A percentile compares a stretch with the other conserved stretches of the same genome.
Evolutionary conservation across 2,797 vertebrate genomes (phyloP).

Genomic region (Sebastes steindachneri): DNA sequence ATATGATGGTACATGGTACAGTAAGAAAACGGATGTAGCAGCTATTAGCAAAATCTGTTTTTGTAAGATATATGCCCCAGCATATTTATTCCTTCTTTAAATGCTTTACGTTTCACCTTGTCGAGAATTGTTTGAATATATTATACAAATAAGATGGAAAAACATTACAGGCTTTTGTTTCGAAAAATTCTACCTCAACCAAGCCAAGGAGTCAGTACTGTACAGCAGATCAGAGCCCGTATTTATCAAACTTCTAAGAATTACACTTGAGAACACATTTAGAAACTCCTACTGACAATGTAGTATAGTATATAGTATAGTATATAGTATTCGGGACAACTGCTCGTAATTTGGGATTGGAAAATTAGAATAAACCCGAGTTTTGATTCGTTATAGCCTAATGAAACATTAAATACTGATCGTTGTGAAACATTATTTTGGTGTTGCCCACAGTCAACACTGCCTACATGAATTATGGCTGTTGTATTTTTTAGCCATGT

Average conservation of each 20-base stretch:
- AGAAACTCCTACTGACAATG: background rate
- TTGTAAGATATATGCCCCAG: background rate
- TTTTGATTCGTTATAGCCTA: no score
- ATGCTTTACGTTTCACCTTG: background rate
- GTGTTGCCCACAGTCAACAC: no score
- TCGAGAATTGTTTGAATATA: background rate
- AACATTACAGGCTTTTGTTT: background rate
- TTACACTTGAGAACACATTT: background rate
- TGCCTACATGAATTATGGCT: no score
- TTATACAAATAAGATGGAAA: background rate
- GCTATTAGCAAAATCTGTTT: background rate
- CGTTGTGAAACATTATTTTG: no score
- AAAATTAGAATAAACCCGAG: no score
- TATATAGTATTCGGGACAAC: no score
- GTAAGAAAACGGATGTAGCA: background rate
- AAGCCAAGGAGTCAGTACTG: background rate
- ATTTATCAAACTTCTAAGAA: background rate
- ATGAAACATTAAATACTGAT: no score
- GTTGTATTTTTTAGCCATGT: no score
- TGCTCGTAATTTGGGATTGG: no score
- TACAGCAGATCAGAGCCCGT: background rate
- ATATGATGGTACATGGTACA: background rate
- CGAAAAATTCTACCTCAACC: constrained; percentile 37
- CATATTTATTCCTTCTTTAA: background rate
- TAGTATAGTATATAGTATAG: background rate